A percentile compares a stretch with the other conserved stretches of the same genome.
Evolutionary conservation across 2,113 vertebrate genomes (phyloP).

Genomic region (Apodemus sylvaticus): DNA sequence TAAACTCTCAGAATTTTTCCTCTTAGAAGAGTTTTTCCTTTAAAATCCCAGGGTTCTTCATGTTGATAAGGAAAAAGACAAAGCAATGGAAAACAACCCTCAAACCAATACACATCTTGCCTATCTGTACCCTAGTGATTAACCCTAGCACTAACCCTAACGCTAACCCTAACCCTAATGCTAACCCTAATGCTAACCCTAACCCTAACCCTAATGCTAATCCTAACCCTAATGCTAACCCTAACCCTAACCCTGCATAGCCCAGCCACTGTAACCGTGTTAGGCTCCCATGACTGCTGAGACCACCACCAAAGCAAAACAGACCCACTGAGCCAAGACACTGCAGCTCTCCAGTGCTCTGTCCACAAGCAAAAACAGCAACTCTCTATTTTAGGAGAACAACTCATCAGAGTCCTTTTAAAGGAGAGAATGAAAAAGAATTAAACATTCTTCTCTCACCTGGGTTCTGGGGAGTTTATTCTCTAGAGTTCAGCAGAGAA

Average conservation of each 20-base stretch:
- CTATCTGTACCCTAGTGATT: not conserved
- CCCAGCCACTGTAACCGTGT: not conserved
- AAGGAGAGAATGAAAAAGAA: not conserved
- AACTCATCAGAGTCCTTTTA: not conserved
- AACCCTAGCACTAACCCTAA: no score
- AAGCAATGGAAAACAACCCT: not conserved
- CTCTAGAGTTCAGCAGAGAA: not conserved
- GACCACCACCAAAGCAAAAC: not conserved
- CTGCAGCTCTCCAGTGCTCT: rapidly evolving
- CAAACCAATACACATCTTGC: not conserved
- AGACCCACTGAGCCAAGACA: rapidly evolving
- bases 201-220: no score
- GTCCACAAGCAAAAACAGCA: not conserved
- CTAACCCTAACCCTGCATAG: no score
- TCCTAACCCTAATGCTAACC: no score
- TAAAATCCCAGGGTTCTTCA: not conserved
- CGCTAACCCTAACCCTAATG: no score
- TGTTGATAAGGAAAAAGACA: not conserved
- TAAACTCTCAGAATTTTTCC: not conserved
- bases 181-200: no score
- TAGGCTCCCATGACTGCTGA: not conserved
- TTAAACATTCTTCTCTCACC: not conserved
- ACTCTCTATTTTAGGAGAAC: not conserved
- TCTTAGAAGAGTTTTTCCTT: not conserved
- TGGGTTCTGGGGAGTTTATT: not conserved